phyloP scores from a whole-genome alignment of 1,140 invertebrate genomes.

The Diplogasteroides magnus region DNA sequence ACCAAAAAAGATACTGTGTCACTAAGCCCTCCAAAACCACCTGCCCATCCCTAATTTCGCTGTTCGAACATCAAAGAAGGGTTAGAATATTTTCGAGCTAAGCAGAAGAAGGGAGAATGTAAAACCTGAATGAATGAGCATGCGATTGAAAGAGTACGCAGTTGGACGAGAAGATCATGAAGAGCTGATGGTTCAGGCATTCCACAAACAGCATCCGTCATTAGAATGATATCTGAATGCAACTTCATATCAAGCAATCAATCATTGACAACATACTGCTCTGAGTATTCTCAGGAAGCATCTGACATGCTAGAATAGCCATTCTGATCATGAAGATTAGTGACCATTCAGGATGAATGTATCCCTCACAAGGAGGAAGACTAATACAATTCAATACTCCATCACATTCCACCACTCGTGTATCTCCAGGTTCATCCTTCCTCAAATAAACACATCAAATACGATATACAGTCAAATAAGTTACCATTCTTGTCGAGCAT shows the following conservation, averaged over 20 bases:
- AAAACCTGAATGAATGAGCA: slow-evolving; percentile 73
- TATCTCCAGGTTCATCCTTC: no score
- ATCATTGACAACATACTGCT: slow-evolving; percentile 57
- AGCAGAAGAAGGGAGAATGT: neutral
- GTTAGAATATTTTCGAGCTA: neutral
- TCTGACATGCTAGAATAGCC: slow-evolving; percentile 71
- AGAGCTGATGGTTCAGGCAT: slow-evolving; percentile 70
- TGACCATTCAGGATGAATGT: slow-evolving; percentile 66
- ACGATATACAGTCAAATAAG: no score
- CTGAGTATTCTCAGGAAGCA: slow-evolving; percentile 73
- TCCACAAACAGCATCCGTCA: slow-evolving; percentile 76
- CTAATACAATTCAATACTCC: neutral
- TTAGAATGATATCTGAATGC: slow-evolving; percentile 65
- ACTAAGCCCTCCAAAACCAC: no score
- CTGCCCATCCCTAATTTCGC: no score
- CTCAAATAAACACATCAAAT: no score
- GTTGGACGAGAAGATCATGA: slow-evolving; percentile 70
- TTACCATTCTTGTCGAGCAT: no score
- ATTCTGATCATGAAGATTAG: slow-evolving; percentile 76
- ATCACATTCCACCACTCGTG: no score
- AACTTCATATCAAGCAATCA: neutral
- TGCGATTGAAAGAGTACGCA: slow-evolving; percentile 70
- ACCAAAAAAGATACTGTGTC: no score
- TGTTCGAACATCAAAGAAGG: no score
- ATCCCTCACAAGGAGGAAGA: neutral